A percentile compares a stretch with the other conserved stretches of the same genome.
These are phyloP conservation scores for Aphelinus certus DNA, from an alignment of 1,140 invertebrate species.

Conservation along the genomic window DNA sequence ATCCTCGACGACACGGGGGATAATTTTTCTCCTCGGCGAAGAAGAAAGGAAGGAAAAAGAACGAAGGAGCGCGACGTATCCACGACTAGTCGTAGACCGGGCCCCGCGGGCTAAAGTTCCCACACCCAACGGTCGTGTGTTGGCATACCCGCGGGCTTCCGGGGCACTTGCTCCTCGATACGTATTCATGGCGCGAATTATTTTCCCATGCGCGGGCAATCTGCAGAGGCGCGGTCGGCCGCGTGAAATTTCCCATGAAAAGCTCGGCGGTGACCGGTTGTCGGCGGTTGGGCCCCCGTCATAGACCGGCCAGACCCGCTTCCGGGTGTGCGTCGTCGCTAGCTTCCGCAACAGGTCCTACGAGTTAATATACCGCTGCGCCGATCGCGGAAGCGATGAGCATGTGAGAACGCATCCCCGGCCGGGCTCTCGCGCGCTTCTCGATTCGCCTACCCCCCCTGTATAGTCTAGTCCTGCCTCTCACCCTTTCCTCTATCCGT, in stretches of 20 bases:
- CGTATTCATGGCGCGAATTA: conserved; percentile 20
- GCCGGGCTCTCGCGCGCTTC: conserved; percentile 53
- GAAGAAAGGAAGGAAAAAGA: no score
- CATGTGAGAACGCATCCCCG: conserved; percentile 62
- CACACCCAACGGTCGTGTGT: no score
- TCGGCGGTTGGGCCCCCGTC: no score
- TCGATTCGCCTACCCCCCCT: conserved; percentile 47
- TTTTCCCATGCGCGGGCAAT: conserved; percentile 21
- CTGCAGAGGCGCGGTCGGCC: no score
- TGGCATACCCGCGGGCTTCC: neutral
- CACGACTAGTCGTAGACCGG: no score
- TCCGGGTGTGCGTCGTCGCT: conserved; percentile 20
- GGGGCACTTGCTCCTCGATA: neutral
- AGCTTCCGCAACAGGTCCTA: no score
- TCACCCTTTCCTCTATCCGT: conserved; percentile 14
- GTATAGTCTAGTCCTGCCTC: neutral
- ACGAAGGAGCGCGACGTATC: no score
- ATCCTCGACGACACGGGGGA: no score
- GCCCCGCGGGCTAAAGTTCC: no score
- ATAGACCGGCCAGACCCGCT: neutral
- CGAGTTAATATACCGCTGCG: neutral
- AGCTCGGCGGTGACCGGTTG: neutral
- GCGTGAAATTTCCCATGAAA: conserved; percentile 32
- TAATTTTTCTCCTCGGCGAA: no score
- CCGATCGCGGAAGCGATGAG: conserved; percentile 52